These are phyloP conservation scores for Drymodes brunneopygia DNA, from an alignment of 2,113 vertebrate genomes.

Conservation along the genomic window DNA sequence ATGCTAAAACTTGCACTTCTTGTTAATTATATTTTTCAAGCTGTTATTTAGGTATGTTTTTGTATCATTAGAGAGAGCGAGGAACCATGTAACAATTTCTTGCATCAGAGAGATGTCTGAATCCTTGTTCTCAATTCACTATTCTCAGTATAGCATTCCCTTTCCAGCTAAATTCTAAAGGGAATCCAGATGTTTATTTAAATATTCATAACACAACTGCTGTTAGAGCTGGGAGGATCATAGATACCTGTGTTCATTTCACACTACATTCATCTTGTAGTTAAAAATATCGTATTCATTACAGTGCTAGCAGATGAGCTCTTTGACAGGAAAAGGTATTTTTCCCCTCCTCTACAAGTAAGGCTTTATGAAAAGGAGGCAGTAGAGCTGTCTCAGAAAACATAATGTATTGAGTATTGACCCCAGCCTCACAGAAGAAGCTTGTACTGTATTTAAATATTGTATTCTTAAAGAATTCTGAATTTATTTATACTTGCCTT, in stretches of 20 bases:
- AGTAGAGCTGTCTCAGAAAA: conserved; percentile 21
- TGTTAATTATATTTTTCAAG: neutral
- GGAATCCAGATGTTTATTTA: conserved; percentile 61
- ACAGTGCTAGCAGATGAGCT: conserved; percentile 49
- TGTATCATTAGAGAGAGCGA: neutral
- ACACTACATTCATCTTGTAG: conserved; percentile 31
- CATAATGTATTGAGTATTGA: conserved; percentile 45
- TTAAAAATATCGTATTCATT: conserved; percentile 20
- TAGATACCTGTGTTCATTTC: conserved; percentile 52
- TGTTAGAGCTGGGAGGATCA: conserved; percentile 4
- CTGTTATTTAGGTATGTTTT: neutral
- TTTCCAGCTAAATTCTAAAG: conserved; percentile 34
- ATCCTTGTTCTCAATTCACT: neutral
- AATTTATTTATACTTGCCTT: conserved; percentile 45
- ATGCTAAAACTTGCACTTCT: neutral
- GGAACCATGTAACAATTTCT: neutral
- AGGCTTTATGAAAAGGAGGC: conserved; percentile 24
- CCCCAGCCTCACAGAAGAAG: conserved; percentile 24
- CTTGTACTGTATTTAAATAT: conserved; percentile 57
- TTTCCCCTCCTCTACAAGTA: neutral
- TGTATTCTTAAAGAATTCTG: conserved; percentile 28
- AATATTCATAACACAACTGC: conserved; percentile 47
- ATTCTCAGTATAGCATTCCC: neutral
- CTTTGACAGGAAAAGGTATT: conserved; percentile 30
- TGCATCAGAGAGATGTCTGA: neutral